phyloP scores from a whole-genome alignment of 2,797 vertebrate species.

The Melanotaenia boesemani region DNA sequence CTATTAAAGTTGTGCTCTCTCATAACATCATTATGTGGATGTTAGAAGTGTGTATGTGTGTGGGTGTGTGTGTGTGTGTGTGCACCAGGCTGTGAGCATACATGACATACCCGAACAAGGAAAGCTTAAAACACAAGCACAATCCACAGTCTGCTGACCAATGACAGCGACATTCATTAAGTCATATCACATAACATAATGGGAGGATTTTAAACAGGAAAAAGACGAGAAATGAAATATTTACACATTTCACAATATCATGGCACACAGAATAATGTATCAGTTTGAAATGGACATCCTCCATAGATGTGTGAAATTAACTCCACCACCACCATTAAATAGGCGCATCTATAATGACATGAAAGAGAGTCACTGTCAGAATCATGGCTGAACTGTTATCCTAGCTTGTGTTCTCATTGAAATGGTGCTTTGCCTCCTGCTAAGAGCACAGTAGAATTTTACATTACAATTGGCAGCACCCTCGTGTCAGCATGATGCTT shows the following conservation, averaged over 20 bases:
- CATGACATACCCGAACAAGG: too few species aligned
- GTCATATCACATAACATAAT: slow-evolving; percentile 14
- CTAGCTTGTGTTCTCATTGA: slow-evolving; percentile 52
- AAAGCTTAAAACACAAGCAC: too few species aligned
- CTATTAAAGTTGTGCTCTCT: too few species aligned
- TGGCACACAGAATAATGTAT: background rate
- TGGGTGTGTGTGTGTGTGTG: too few species aligned
- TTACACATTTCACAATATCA: background rate
- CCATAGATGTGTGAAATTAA: slow-evolving; percentile 4
- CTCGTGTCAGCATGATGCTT: slow-evolving; percentile 33
- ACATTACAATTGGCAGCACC: slow-evolving; percentile 51
- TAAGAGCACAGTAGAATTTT: slow-evolving; percentile 47
- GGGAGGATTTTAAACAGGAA: slow-evolving; percentile 5
- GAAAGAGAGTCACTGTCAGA: slow-evolving; percentile 40
- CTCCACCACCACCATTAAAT: slow-evolving; percentile 42
- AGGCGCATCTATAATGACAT: slow-evolving; percentile 35
- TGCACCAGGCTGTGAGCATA: too few species aligned
- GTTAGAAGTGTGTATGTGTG: too few species aligned
- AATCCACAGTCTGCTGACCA: background rate
- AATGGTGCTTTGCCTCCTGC: slow-evolving; percentile 43
- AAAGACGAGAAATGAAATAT: slow-evolving; percentile 19
- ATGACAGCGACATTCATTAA: slow-evolving; percentile 6
- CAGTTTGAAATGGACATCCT: slow-evolving; percentile 22
- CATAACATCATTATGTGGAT: too few species aligned
- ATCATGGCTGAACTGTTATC: slow-evolving; percentile 29